A percentile compares a stretch with the other conserved stretches of the same genome.
Evolutionary conservation across 2,113 vertebrate species (phyloP).

Genomic region (Gymnarchus niloticus): DNA sequence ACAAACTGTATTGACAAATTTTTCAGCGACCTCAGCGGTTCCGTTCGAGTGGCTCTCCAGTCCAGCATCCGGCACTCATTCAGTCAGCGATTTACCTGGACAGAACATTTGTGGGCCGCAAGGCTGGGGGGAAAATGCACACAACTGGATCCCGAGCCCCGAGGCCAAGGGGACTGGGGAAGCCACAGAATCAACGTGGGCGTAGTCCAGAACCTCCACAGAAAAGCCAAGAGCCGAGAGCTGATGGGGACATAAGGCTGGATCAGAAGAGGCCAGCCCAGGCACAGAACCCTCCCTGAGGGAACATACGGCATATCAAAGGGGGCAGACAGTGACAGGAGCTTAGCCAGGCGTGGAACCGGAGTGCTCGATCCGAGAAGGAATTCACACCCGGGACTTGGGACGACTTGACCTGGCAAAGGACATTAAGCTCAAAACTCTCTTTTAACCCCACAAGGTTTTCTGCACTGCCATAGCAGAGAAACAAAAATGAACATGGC

Average conservation of each 20-base stretch:
- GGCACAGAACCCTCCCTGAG: not conserved
- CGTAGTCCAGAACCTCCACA: not conserved
- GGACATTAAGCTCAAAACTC: slow-evolving; percentile 5
- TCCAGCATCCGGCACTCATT: not conserved
- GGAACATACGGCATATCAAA: not conserved
- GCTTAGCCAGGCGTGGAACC: not conserved
- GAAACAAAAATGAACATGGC: not conserved
- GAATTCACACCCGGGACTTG: slow-evolving; percentile 4
- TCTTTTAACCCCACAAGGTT: not conserved
- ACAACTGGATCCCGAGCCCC: not conserved
- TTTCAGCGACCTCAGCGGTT: not conserved
- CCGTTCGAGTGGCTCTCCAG: not conserved
- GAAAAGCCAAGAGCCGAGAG: not conserved
- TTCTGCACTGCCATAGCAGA: not conserved
- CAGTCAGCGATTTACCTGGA: not conserved
- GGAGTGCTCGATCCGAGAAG: not conserved
- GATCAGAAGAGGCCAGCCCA: not conserved
- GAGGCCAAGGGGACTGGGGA: not conserved
- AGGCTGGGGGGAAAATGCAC: not conserved
- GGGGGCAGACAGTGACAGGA: not conserved
- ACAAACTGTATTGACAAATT: not conserved
- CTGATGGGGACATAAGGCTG: not conserved
- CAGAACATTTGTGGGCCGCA: not conserved
- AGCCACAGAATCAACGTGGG: not conserved
- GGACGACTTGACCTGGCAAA: slow-evolving; percentile 18